Evolutionary conservation across 1,140 invertebrate genomes (phyloP).

Genomic region (Philopotamus ludificatus): DNA sequence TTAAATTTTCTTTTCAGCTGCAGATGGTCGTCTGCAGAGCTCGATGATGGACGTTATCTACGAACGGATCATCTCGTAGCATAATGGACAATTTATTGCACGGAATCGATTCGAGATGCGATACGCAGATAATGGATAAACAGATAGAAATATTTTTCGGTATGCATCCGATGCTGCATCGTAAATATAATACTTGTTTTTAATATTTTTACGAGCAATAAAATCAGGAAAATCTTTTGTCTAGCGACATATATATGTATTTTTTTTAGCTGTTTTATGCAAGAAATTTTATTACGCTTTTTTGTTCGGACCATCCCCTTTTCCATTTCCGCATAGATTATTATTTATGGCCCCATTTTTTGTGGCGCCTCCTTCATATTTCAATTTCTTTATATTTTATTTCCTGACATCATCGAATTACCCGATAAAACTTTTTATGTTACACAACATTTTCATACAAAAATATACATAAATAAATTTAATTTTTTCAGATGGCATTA

Average conservation of each 20-base stretch:
- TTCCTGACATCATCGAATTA: conserved; percentile 37
- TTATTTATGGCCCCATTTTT: conserved; percentile 41
- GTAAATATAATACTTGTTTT: not conserved
- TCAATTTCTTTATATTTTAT: conserved; percentile 41
- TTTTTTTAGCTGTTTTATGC: conserved; percentile 37
- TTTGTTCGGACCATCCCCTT: conserved; percentile 21
- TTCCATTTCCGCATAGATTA: conserved; percentile 41
- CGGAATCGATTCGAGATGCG: not conserved
- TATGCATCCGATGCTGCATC: not conserved
- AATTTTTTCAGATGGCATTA: conserved; percentile 1
- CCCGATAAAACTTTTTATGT: conserved; percentile 38
- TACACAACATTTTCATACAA: too few relatives aligned
- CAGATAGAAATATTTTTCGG: not conserved
- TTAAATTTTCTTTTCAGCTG: too few relatives aligned
- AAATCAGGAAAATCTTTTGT: too few relatives aligned
- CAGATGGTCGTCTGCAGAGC: not conserved
- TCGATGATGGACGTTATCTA: conserved; percentile 15
- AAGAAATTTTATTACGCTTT: conserved; percentile 36
- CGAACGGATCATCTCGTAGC: conserved; percentile 3
- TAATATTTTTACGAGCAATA: too few relatives aligned
- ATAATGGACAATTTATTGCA: not conserved
- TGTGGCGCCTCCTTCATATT: conserved; percentile 38
- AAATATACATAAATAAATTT: too few relatives aligned
- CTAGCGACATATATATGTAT: too few relatives aligned
- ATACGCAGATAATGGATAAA: too few relatives aligned